Percentiles rank a stretch among this genome's conserved stretches.
phyloP scores from a whole-genome alignment of 2,113 vertebrate species.

The Muntiacus reevesi region DNA sequence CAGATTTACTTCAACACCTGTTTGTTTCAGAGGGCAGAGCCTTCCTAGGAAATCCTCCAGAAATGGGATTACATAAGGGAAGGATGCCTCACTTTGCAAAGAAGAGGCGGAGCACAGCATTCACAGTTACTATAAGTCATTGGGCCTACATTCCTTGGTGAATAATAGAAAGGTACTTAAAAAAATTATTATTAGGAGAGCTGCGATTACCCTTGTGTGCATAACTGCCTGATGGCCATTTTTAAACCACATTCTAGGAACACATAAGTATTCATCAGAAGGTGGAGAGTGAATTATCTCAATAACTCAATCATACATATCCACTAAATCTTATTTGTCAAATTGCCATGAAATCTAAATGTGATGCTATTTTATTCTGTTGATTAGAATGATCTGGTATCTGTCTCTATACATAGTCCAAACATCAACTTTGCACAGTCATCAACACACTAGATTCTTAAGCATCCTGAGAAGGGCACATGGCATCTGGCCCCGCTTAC shows the following conservation, averaged over 20 bases:
- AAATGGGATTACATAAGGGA: conserved; percentile 47
- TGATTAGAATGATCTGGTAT: conserved; percentile 59
- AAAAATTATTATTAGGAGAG: conserved; percentile 45
- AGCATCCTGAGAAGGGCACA: conserved; percentile 33
- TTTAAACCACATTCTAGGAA: conserved; percentile 44
- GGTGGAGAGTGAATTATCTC: conserved; percentile 27
- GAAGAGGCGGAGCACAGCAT: conserved; percentile 4
- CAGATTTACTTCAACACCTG: conserved; percentile 65
- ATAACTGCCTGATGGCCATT: conserved; percentile 40
- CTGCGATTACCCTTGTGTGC: conserved; percentile 58
- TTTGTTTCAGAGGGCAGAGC: conserved; percentile 55
- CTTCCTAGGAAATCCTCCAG: conserved; percentile 53
- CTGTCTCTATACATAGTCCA: conserved; percentile 42
- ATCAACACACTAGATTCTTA: conserved; percentile 63
- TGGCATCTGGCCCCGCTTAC: conserved; percentile 55
- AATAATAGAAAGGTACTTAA: conserved; percentile 52
- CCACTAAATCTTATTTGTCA: conserved; percentile 29
- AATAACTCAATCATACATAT: conserved; percentile 11
- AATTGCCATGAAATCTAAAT: conserved; percentile 58
- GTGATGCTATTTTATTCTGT: conserved; percentile 51
- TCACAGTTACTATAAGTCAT: conserved; percentile 52
- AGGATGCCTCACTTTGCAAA: conserved; percentile 30
- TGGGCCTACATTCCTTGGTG: conserved; percentile 22
- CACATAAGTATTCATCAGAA: conserved; percentile 46
- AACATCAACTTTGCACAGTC: conserved; percentile 50